Evolutionary conservation across 2,888 invertebrate species (phyloP).

Genomic region (Ophraella communa): DNA sequence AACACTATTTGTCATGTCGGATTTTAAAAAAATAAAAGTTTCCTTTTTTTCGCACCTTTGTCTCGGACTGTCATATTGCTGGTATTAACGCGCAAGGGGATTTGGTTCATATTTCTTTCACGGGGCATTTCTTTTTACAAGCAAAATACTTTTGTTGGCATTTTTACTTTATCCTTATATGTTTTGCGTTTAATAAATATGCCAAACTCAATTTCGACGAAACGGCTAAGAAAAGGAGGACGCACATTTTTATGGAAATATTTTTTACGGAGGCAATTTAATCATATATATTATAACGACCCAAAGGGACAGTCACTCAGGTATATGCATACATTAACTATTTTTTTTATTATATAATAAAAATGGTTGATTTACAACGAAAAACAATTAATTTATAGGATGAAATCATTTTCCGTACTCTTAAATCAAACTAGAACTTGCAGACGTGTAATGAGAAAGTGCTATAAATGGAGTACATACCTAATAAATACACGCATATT

Average conservation of each 20-base stretch:
- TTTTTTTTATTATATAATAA: no score
- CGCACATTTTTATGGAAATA: neutral
- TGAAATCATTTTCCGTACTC: no score
- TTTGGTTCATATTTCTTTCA: slow-evolving; percentile 28
- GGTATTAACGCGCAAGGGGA: slow-evolving; percentile 22
- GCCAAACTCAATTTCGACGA: no score
- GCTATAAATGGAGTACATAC: neutral
- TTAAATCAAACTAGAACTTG: no score
- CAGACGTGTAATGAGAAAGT: no score
- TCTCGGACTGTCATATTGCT: slow-evolving; percentile 21
- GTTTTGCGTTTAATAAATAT: slow-evolving; percentile 26
- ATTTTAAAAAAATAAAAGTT: slow-evolving; percentile 38
- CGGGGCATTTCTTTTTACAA: slow-evolving; percentile 27
- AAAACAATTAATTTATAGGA: no score
- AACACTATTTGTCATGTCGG: slow-evolving; percentile 45
- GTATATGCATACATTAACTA: neutral
- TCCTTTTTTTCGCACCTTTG: slow-evolving; percentile 35
- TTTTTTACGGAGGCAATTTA: slow-evolving; percentile 5
- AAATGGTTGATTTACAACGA: no score
- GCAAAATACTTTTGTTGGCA: slow-evolving; percentile 27
- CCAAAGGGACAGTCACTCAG: neutral
- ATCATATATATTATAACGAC: no score
- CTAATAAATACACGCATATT: neutral
- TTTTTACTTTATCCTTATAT: slow-evolving; percentile 20
- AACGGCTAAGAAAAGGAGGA: slow-evolving; percentile 8